Percentiles rank a stretch among this genome's conserved stretches.
phyloP scores from a whole-genome alignment of 2,888 invertebrate species.

The Malthinus seriepunctatus region DNA sequence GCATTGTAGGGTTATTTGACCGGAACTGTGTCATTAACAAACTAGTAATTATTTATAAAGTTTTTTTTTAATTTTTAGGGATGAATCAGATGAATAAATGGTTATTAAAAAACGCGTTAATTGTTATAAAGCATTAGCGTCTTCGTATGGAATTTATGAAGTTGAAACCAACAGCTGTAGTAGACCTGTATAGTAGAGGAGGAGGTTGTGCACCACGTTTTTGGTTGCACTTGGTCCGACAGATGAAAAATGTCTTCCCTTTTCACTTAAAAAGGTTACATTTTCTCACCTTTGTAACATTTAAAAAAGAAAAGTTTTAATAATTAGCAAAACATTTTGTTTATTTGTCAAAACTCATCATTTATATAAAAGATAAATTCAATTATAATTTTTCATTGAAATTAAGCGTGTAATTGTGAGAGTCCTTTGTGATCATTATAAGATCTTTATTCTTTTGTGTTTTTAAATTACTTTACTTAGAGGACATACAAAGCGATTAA shows the following conservation, averaged over 20 bases:
- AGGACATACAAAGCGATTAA: slow-evolving; percentile 23
- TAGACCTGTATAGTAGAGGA: too few relatives aligned
- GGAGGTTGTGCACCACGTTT: slow-evolving; percentile 10
- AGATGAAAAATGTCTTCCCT: slow-evolving; percentile 35
- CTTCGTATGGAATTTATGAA: slow-evolving; percentile 38
- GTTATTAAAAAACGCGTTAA: slow-evolving; percentile 23
- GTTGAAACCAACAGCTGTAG: slow-evolving; percentile 34
- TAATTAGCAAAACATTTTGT: too few relatives aligned
- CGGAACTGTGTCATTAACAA: slow-evolving; percentile 25
- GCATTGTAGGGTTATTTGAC: slow-evolving; percentile 18
- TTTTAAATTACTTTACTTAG: slow-evolving; percentile 21
- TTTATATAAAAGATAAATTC: slow-evolving; percentile 6
- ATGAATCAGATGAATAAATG: background rate
- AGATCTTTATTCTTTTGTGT: slow-evolving; percentile 18
- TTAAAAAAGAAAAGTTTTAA: too few relatives aligned
- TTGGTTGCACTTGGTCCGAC: slow-evolving; percentile 27
- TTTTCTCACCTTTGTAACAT: too few relatives aligned
- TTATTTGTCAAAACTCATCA: slow-evolving; percentile 4
- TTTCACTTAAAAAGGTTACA: slow-evolving; percentile 23
- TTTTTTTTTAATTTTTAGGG: background rate
- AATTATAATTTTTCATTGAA: slow-evolving; percentile 18
- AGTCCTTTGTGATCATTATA: background rate
- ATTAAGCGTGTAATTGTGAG: slow-evolving; percentile 24
- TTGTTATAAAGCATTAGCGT: slow-evolving; percentile 38
- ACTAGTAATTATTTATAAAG: slow-evolving; percentile 11